These are phyloP conservation scores for Biston stratarius DNA, from an alignment of 2,888 invertebrate genomes.

Conservation along the genomic window DNA sequence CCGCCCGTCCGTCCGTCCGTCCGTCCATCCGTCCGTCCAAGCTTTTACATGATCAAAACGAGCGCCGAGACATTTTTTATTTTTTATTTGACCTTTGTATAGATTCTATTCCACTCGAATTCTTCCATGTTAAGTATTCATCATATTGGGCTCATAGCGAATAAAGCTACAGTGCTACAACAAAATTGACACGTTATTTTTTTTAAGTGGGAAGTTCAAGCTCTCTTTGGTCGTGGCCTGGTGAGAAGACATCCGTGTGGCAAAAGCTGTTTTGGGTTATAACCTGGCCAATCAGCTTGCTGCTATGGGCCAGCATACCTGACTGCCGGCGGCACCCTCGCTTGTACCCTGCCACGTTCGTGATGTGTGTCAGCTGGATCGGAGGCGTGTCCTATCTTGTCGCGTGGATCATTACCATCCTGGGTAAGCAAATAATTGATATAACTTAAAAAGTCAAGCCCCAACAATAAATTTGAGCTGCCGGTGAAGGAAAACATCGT, in stretches of 20 bases:
- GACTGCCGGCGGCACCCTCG: slow-evolving; percentile 89
- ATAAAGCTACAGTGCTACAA: no score
- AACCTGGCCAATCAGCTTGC: slow-evolving; percentile 91
- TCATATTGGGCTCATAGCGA: no score
- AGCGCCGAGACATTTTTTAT: no score
- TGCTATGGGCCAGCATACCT: slow-evolving; percentile 91
- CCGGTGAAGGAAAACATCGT: no score
- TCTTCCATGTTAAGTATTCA: no score
- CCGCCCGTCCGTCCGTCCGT: no score
- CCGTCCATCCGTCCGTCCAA: no score
- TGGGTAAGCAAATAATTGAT: slow-evolving; percentile 84
- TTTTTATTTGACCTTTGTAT: no score
- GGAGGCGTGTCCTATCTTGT: slow-evolving; percentile 93
- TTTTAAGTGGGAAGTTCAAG: slow-evolving; percentile 60
- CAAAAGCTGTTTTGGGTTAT: slow-evolving; percentile 86
- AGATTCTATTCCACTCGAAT: no score
- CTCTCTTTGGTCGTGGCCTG: slow-evolving; percentile 87
- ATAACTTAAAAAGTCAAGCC: no score
- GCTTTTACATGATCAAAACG: no score
- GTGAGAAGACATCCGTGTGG: slow-evolving; percentile 67
- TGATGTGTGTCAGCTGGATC: slow-evolving; percentile 94
- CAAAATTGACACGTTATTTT: background rate
- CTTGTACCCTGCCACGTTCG: slow-evolving; percentile 90
- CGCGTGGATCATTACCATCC: slow-evolving; percentile 93
- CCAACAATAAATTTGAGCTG: no score